Conservation (phyloP, 2,113 vertebrate species). For the Aegithalos caudatus region DNA sequence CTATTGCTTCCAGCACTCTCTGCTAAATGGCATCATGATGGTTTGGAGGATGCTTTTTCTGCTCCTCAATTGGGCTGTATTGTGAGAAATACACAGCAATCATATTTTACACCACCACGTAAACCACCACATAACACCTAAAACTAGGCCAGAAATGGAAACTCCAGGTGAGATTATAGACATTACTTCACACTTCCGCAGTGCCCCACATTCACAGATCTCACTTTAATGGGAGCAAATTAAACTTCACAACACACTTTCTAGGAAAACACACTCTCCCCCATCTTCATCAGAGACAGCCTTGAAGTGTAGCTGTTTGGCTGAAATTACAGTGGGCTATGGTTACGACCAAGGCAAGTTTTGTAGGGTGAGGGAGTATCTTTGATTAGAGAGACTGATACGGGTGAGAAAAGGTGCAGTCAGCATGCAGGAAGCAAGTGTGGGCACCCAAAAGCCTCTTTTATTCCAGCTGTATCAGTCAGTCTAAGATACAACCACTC, state of each 20-base stretch:
- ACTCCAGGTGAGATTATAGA: conserved; percentile 23
- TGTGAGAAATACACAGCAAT: not conserved
- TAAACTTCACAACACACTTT: conserved; percentile 27
- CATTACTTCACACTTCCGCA: conserved; percentile 27
- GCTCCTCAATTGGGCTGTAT: not conserved
- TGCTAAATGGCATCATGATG: conserved; percentile 68
- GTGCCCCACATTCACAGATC: not conserved
- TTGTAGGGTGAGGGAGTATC: not conserved
- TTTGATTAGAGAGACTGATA: not conserved
- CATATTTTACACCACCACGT: conserved; percentile 31
- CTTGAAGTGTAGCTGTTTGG: not conserved
- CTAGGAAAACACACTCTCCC: not conserved
- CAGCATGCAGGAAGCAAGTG: not conserved
- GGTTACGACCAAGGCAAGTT: conserved; percentile 11
- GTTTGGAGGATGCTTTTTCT: conserved; percentile 40
- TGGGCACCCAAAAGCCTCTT: not conserved
- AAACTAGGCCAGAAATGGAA: conserved; percentile 17
- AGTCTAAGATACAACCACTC: not conserved
- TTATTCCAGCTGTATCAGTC: not conserved
- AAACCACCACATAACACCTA: conserved; percentile 22
- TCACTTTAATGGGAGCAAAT: conserved; percentile 7
- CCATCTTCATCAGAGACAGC: not conserved
- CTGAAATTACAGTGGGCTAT: not conserved
- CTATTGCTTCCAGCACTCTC: conserved; percentile 45
- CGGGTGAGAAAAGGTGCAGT: not conserved